phyloP scores from a whole-genome alignment of 1,140 invertebrate genomes.

The Drosophila albomicans region DNA sequence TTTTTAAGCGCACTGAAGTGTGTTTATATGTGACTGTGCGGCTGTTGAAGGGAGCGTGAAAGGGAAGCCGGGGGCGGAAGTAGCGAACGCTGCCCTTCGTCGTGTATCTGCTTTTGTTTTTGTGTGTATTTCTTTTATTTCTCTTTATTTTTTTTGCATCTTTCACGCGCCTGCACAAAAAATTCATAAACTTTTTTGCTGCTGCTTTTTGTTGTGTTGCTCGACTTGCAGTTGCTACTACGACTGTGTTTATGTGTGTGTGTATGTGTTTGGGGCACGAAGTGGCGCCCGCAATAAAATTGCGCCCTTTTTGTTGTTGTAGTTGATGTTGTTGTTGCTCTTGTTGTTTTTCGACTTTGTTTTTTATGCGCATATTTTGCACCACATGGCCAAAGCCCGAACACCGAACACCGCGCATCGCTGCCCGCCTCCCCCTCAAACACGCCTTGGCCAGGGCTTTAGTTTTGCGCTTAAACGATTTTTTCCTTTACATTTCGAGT shows the following conservation, averaged over 20 bases:
- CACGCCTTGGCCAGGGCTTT: constrained; percentile 40
- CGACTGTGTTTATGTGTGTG: constrained; percentile 25
- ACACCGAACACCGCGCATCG: constrained; percentile 3
- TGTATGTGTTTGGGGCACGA: constrained; percentile 31
- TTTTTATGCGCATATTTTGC: constrained; percentile 81
- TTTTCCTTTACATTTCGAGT: constrained; percentile 43
- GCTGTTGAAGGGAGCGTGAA: not conserved
- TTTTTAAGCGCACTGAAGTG: constrained; percentile 83
- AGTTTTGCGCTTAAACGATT: constrained; percentile 58
- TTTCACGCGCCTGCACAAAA: constrained; percentile 83
- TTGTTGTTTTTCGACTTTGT: constrained; percentile 60
- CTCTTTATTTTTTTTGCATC: constrained; percentile 59
- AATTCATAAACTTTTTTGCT: constrained; percentile 80
- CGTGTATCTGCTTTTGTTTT: constrained; percentile 53
- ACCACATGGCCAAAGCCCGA: constrained; percentile 68
- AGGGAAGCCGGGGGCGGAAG: not conserved
- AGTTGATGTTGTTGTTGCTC: constrained; percentile 4
- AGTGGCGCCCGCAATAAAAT: constrained; percentile 70
- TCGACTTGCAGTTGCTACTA: constrained; percentile 23
- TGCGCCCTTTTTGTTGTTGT: constrained; percentile 58
- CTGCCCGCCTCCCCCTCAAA: not conserved
- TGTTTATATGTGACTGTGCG: constrained; percentile 81
- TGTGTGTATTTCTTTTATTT: constrained; percentile 5
- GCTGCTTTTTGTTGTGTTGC: constrained; percentile 50
- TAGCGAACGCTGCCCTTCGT: constrained; percentile 13